Conservation (phyloP, 2,888 invertebrate species). For the Amphipyra tragopoginis region DNA sequence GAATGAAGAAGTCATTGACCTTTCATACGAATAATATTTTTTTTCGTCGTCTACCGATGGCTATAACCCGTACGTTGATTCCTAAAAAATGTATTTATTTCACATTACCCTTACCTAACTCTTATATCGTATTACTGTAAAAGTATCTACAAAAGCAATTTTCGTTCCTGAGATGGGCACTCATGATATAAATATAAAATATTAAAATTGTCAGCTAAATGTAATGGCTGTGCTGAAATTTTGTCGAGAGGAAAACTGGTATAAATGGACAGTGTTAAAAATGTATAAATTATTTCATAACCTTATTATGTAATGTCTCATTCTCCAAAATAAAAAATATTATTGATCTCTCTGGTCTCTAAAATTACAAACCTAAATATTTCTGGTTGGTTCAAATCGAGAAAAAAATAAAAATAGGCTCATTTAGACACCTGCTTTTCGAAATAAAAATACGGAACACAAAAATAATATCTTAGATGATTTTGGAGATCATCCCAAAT, state of each 20-base stretch:
- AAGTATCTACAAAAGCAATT: not conserved
- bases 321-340: no score
- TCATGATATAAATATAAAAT: not conserved
- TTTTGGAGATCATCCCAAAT: no score
- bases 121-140: not conserved
- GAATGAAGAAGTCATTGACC: slow-evolving; percentile 36
- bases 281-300: no score
- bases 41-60: not conserved
- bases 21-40: slow-evolving; percentile 17
- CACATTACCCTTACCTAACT: slow-evolving; percentile 4
- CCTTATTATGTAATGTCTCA: no score
- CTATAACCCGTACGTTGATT: slow-evolving; percentile 27
- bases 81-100: slow-evolving; percentile 8
- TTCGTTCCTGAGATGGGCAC: not conserved
- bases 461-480: no score
- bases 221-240: not conserved
- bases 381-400: no score
- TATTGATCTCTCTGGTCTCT: no score
- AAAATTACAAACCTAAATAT: no score
- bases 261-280: no score
- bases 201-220: not conserved
- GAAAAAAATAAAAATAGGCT: no score
- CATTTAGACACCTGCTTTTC: no score
- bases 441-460: no score
- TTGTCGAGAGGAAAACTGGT: not conserved